Evolutionary conservation across 2,113 vertebrate genomes (phyloP).

Genomic region (Cathartes aura): DNA sequence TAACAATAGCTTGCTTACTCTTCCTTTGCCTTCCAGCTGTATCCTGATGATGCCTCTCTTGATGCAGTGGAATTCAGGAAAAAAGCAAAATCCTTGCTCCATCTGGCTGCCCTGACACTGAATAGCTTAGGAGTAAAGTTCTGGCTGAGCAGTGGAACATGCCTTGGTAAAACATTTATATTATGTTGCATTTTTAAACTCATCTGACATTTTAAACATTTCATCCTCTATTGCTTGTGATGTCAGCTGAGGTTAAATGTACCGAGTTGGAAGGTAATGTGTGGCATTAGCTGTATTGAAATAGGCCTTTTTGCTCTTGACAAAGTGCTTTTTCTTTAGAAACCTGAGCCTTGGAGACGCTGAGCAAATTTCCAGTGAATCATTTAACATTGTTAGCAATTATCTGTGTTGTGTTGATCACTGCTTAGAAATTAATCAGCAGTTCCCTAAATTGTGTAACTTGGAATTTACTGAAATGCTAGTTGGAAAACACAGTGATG

Average conservation of each 20-base stretch:
- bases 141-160: conserved; percentile 98
- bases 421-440: background rate
- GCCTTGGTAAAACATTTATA: conserved; percentile 82
- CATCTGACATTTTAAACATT: background rate
- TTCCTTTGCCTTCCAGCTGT: conserved; percentile 78
- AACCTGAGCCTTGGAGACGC: background rate
- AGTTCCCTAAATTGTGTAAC: background rate
- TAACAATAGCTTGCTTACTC: background rate
- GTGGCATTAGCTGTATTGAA: background rate
- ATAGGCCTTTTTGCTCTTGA: background rate
- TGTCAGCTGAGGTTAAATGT: background rate
- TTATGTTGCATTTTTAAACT: background rate
- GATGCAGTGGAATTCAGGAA: conserved; percentile 87
- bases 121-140: conserved; percentile 82
- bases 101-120: conserved; percentile 81
- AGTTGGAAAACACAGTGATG: background rate
- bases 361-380: background rate
- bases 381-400: background rate
- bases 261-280: background rate
- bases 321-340: background rate
- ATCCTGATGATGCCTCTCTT: conserved; percentile 88
- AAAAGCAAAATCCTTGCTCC: conserved; percentile 88
- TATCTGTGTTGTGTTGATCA: background rate
- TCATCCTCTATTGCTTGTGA: background rate
- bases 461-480: background rate